Evolutionary conservation across 2,797 vertebrate species (phyloP).

Genomic region (Falco peregrinus): DNA sequence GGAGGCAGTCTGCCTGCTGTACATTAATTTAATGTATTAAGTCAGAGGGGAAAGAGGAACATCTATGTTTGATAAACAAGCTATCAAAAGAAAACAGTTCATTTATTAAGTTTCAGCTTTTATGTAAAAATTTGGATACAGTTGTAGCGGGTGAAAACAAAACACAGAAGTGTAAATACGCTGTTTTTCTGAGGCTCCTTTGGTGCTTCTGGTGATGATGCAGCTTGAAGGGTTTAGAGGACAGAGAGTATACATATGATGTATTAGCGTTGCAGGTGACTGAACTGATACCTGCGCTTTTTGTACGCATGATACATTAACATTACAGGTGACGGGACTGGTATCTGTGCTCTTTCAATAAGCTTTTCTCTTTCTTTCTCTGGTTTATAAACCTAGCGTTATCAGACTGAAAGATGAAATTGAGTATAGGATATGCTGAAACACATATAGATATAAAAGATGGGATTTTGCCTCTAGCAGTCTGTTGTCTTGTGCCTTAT

Average conservation of each 20-base stretch:
- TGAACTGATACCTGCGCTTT: background rate
- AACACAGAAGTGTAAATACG: background rate
- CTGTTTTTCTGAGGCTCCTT: background rate
- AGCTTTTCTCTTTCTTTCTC: background rate
- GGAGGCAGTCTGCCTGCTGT: background rate
- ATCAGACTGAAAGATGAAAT: background rate
- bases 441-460: background rate
- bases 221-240: background rate
- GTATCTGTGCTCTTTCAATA: background rate
- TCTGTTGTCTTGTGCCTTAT: background rate
- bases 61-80: background rate
- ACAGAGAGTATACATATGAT: background rate
- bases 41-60: background rate
- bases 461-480: background rate
- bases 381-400: background rate
- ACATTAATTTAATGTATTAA: background rate
- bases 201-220: background rate
- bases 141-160: background rate
- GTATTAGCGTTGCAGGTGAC: background rate
- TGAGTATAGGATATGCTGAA: background rate
- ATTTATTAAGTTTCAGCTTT: background rate
- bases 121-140: background rate
- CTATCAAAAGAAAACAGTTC: background rate
- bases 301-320: background rate
- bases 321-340: background rate